Conservation (phyloP, 2,113 vertebrate genomes). For the Pyrgilauda ruficollis region DNA sequence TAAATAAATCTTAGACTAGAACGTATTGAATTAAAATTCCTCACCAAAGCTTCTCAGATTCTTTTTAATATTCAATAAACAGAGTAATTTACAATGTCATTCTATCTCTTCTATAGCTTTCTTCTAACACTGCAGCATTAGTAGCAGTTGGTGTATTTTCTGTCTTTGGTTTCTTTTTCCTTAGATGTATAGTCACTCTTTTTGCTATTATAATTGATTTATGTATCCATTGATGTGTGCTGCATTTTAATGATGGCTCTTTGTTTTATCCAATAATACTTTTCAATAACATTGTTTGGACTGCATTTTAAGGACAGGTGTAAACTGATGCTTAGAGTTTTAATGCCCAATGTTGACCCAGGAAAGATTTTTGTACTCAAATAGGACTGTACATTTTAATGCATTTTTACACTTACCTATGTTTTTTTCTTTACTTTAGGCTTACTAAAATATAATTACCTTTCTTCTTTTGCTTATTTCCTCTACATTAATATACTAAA, state of each 20-base stretch:
- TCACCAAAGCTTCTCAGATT: background rate
- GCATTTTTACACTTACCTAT: background rate
- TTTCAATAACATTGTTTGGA: background rate
- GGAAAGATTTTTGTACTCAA: background rate
- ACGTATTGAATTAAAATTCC: slow-evolving; percentile 15
- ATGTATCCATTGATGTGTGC: background rate
- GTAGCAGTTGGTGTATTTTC: background rate
- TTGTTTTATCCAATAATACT: slow-evolving; percentile 8
- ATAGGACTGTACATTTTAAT: background rate
- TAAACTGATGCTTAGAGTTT: background rate
- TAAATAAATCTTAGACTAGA: slow-evolving; percentile 11
- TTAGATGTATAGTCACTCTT: background rate
- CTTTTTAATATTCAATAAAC: slow-evolving; percentile 23
- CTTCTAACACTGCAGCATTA: background rate
- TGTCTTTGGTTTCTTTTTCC: background rate
- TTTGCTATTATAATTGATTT: slow-evolving; percentile 9
- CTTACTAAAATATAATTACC: background rate
- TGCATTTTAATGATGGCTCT: slow-evolving; percentile 2
- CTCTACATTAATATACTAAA: background rate
- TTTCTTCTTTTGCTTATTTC: background rate
- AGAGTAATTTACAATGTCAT: background rate
- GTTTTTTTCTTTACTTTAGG: background rate
- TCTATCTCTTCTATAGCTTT: background rate
- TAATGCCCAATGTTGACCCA: background rate
- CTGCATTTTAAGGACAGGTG: background rate